Evolutionary conservation across 1,140 invertebrate genomes (phyloP).

Genomic region (Drosophila malerkotliana): DNA sequence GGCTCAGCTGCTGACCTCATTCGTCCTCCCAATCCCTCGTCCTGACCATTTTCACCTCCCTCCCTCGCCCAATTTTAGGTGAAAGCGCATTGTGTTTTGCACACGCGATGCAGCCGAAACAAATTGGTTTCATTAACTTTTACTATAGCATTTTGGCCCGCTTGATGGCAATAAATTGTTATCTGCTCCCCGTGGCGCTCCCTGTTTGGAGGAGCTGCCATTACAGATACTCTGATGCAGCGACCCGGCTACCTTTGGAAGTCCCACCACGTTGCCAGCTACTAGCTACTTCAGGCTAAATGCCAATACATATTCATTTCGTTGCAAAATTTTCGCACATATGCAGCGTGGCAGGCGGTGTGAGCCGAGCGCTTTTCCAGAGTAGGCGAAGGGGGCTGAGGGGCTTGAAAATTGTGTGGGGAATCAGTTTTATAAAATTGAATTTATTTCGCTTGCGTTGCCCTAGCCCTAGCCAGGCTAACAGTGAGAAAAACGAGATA

Average conservation of each 20-base stretch:
- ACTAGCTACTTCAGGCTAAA: conserved; percentile 71
- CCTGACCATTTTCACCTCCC: conserved; percentile 30
- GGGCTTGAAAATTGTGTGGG: conserved; percentile 73
- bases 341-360: conserved; percentile 49
- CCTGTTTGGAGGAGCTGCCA: conserved; percentile 21
- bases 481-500: not conserved
- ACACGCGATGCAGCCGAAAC: conserved; percentile 54
- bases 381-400: not conserved
- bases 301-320: conserved; percentile 82
- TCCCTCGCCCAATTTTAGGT: not conserved
- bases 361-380: conserved; percentile 1
- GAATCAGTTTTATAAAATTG: conserved; percentile 81
- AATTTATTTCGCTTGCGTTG: conserved; percentile 77
- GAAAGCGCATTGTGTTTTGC: conserved; percentile 23
- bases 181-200: conserved; percentile 55
- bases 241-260: conserved; percentile 33
- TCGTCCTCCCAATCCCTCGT: not conserved
- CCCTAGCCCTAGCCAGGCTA: conserved; percentile 48
- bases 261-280: conserved; percentile 19
- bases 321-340: conserved; percentile 76
- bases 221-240: conserved; percentile 32
- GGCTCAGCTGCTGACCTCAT: conserved; percentile 31
- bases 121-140: conserved; percentile 83
- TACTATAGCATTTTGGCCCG: conserved; percentile 77
- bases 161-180: conserved; percentile 77